phyloP scores from a whole-genome alignment of 1,140 invertebrate genomes.

The Drosophila setifemur region DNA sequence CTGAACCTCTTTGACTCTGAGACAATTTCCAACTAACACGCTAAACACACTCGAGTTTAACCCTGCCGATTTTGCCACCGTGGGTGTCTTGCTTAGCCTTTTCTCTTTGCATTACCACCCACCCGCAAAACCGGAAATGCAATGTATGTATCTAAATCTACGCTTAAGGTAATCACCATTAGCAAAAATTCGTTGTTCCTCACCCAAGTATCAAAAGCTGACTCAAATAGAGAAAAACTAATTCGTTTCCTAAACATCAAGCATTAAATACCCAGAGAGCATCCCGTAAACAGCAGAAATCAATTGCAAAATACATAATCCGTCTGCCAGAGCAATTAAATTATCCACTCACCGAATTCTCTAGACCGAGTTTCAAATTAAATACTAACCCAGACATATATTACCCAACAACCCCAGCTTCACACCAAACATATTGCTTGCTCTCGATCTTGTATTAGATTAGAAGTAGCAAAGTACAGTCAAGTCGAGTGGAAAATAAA shows the following conservation, averaged over 20 bases:
- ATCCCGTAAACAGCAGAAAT: constrained; percentile 51
- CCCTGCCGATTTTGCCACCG: not conserved
- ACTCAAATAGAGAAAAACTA: constrained; percentile 56
- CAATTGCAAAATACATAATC: constrained; percentile 34
- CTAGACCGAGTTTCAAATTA: constrained; percentile 20
- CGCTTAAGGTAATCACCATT: constrained; percentile 32
- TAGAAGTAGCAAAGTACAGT: constrained; percentile 12
- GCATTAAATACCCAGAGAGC: constrained; percentile 50
- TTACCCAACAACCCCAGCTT: not conserved
- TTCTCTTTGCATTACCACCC: constrained; percentile 21
- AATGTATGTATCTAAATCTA: constrained; percentile 30
- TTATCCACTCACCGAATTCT: constrained; percentile 19
- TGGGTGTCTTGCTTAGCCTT: constrained; percentile 27
- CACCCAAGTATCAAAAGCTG: constrained; percentile 75
- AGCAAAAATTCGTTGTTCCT: constrained; percentile 26
- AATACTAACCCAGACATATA: constrained; percentile 15
- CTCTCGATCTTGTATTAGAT: constrained; percentile 13
- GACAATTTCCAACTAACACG: constrained; percentile 28
- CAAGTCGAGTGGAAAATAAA: not conserved
- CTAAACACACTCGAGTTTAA: constrained; percentile 21
- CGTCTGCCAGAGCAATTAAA: constrained; percentile 46
- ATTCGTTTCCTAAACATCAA: constrained; percentile 33
- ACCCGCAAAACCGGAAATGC: not conserved
- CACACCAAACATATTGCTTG: constrained; percentile 17
- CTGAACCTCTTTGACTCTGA: constrained; percentile 57